Evolutionary conservation across 23 tunicate species (phyloP).

Genomic region (Oikopleura vanhoeffeni): DNA sequence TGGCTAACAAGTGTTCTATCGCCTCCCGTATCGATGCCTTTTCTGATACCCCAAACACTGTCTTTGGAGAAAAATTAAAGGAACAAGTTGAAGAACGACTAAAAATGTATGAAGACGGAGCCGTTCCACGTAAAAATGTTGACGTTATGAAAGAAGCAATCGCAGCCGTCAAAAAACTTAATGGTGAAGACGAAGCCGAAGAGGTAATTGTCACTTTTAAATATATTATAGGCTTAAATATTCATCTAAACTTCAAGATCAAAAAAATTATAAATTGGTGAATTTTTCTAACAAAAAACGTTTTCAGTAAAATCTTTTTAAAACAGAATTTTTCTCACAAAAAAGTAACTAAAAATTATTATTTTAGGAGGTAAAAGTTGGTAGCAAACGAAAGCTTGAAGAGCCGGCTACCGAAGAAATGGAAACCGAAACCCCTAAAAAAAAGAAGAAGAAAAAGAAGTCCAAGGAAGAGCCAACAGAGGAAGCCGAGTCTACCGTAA

Average conservation of each 20-base stretch:
- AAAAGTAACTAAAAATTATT: too few relatives aligned
- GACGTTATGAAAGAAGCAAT: slow-evolving; percentile 97
- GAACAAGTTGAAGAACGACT: slow-evolving; percentile 95
- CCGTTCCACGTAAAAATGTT: slow-evolving; percentile 55
- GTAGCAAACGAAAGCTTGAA: slow-evolving; percentile 23
- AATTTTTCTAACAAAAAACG: too few relatives aligned
- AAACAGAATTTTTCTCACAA: too few relatives aligned
- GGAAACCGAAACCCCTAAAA: neutral
- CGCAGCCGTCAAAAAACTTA: slow-evolving; percentile 20
- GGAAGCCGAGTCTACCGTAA: neutral
- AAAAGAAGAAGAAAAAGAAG: slow-evolving; percentile 35
- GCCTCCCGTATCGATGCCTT: slow-evolving; percentile 97
- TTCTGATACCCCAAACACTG: slow-evolving; percentile 38
- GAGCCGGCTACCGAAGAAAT: slow-evolving; percentile 12
- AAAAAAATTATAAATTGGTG: too few relatives aligned
- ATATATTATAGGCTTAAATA: too few relatives aligned
- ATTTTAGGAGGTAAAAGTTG: neutral
- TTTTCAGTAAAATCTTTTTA: too few relatives aligned
- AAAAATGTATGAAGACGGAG: slow-evolving; percentile 68
- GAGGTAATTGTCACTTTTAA: neutral
- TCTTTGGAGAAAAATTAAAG: slow-evolving; percentile 70
- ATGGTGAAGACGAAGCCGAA: neutral
- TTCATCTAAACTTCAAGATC: too few relatives aligned
- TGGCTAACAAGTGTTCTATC: slow-evolving; percentile 90
- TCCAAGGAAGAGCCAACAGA: slow-evolving; percentile 4